These are phyloP conservation scores for Apamea anceps DNA, from an alignment of 2,888 invertebrate genomes.

Conservation along the genomic window DNA sequence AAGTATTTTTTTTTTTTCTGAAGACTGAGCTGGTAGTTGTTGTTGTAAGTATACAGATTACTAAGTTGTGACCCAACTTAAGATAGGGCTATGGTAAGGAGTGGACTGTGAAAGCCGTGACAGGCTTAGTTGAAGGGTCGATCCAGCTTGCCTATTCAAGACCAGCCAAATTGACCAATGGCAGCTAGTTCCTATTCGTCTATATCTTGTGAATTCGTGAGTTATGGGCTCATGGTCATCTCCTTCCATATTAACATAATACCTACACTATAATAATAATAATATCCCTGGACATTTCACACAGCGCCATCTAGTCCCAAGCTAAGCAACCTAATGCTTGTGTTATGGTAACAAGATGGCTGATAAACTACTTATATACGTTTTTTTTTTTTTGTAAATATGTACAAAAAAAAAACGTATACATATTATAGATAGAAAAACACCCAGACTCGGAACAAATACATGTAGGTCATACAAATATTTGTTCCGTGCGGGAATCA, in stretches of 20 bases:
- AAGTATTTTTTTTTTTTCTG: slow-evolving; percentile 54
- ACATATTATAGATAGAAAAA: too few relatives aligned
- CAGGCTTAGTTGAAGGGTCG: background rate
- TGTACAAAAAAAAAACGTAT: too few relatives aligned
- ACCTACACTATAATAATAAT: too few relatives aligned
- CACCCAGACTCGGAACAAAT: too few relatives aligned
- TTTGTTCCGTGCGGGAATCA: too few relatives aligned
- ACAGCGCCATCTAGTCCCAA: too few relatives aligned
- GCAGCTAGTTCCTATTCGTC: background rate
- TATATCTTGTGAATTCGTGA: background rate
- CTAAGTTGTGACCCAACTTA: background rate
- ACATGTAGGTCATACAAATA: too few relatives aligned
- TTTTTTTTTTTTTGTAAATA: too few relatives aligned
- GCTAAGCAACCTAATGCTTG: too few relatives aligned
- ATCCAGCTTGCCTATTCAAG: background rate
- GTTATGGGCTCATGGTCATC: background rate
- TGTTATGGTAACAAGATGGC: too few relatives aligned
- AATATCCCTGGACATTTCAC: too few relatives aligned
- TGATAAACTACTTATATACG: too few relatives aligned
- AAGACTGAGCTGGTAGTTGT: background rate
- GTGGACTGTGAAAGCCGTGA: background rate
- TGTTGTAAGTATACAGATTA: background rate
- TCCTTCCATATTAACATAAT: background rate
- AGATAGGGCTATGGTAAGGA: background rate
- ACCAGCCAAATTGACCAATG: background rate